Base-by-base conservation (phyloP, 2,888 invertebrate species). In the Galerucella calmariensis region DNA sequence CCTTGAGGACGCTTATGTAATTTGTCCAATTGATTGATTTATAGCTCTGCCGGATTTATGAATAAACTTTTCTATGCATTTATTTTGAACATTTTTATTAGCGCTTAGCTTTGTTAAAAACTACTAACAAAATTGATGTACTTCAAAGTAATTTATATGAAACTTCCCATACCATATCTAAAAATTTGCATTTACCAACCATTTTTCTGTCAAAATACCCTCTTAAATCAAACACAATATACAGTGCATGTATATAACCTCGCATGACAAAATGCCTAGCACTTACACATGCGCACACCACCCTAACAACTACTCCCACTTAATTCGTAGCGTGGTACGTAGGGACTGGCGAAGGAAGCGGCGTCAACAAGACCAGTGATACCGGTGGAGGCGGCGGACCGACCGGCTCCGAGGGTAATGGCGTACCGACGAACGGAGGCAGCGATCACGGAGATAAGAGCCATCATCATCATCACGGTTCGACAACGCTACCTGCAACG, bases 401-500 rank as follows among this genome's bases (percentile, higher is more conserved):
- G 66, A 85, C 86, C 51, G 86, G 86, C 74, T 84, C 84, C 24
- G 85, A 85, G 72, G 87, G 88, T 75, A 90, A 91, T 83, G 85
- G 82, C 41, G 82, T 62, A 6, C 73, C 70, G 4, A 69, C 75
- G 85, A 78, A 83, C 44, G 88, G 88, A 14, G 87, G 88, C 75
- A 90, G 91, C 83, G 86, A 86, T 59, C 89, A 90, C 80, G 88
- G 88, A 82, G 85, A 85, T 65, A 89, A 90, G 81, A 87, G 87
- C 86, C 65, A 80, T 53, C 83, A 82, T 74, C 71, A 71, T 46
- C 65, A 62, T 58, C 89, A 81, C 88, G 92, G 92, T 58, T 92
- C 92, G 72, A 92, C 92, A 9, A 93, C 93, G 2, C 88, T 93
- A 69, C 91, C 91, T n/a, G 91, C 91, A 74, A 90, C 90, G 46